These are phyloP conservation scores for Rhopalosiphum nymphaeae DNA, from an alignment of 2,888 invertebrate species.

Conservation along the genomic window DNA sequence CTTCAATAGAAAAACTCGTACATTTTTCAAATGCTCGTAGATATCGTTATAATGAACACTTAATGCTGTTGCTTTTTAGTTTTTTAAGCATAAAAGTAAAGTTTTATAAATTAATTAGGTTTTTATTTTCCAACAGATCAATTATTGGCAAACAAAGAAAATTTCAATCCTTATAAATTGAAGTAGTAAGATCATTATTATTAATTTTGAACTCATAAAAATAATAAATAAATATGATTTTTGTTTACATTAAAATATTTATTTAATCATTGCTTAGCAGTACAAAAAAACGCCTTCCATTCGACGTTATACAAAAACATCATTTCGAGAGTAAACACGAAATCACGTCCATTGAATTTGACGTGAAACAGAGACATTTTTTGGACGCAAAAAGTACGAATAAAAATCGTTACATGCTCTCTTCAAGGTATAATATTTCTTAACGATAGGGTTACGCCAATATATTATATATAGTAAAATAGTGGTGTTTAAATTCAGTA, in stretches of 20 bases:
- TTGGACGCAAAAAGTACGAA: not conserved
- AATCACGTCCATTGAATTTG: not conserved
- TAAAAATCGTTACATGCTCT: not conserved
- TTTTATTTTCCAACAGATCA: not conserved
- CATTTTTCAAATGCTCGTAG: not conserved
- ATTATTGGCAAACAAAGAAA: conserved; percentile 44
- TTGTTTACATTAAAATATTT: not conserved
- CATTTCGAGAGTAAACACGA: not conserved
- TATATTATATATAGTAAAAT: not conserved
- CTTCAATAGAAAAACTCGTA: not conserved
- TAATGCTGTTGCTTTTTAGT: not conserved
- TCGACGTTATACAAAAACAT: not conserved
- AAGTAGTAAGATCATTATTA: not conserved
- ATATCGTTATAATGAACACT: not conserved
- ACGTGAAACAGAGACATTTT: not conserved
- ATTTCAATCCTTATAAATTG: not conserved
- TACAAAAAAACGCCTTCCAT: not conserved
- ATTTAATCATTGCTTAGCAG: not conserved
- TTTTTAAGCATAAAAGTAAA: not conserved
- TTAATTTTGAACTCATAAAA: not conserved
- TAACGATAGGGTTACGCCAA: not conserved
- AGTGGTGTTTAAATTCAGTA: not conserved
- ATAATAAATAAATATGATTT: not conserved
- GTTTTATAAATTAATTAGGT: not conserved
- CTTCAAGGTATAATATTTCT: not conserved